phyloP scores from a whole-genome alignment of 2,797 vertebrate genomes.

The Anableps anableps region DNA sequence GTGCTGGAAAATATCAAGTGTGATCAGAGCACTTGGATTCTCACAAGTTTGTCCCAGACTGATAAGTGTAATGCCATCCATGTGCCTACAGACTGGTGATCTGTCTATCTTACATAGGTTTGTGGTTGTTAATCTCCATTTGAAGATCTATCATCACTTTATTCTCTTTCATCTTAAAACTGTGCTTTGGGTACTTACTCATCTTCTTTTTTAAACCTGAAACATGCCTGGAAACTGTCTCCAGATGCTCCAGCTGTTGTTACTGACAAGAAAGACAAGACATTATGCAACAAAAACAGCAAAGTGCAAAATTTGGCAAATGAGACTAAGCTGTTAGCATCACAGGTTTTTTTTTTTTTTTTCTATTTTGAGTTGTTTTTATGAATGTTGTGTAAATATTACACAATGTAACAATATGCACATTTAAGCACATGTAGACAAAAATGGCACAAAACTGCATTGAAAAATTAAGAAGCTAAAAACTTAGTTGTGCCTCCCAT shows the following conservation, averaged over 20 bases:
- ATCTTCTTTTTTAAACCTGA: constrained; percentile 51
- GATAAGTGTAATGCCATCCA: constrained; percentile 50
- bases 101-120: constrained; percentile 57
- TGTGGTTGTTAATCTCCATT: constrained; percentile 46
- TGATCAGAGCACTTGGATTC: constrained; percentile 44
- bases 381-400: background rate
- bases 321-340: background rate
- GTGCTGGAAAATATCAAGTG: constrained; percentile 51
- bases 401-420: background rate
- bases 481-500: background rate
- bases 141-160: constrained; percentile 64
- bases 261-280: constrained; percentile 37
- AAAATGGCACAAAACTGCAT: background rate
- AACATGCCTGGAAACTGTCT: constrained; percentile 60
- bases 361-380: background rate
- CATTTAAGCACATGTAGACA: background rate
- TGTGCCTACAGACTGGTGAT: constrained; percentile 47
- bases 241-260: constrained; percentile 66
- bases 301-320: constrained; percentile 6
- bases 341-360: background rate
- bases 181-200: constrained; percentile 49
- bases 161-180: constrained; percentile 65
- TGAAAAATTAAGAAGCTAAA: background rate
- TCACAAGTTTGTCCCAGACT: constrained; percentile 39
- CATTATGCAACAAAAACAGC: constrained; percentile 12